phyloP scores from a whole-genome alignment of 2,888 invertebrate genomes.

The Hydrotaea diabolus region DNA sequence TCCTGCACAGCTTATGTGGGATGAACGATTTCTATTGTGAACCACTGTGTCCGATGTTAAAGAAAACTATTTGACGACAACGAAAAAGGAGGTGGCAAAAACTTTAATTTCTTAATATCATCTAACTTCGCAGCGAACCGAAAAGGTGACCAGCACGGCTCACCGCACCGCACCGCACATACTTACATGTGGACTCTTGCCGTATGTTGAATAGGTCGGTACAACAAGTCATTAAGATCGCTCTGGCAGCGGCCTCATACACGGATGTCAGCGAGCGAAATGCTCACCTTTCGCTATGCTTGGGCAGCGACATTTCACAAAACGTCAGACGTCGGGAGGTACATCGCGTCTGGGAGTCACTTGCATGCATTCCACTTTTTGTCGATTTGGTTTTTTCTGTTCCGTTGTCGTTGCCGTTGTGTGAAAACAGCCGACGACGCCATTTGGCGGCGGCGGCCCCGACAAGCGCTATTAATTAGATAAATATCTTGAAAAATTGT shows the following conservation, averaged over 20 bases:
- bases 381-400: not conserved
- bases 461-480: constrained; percentile 79
- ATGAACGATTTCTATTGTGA: too few relatives aligned
- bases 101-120: constrained; percentile 59
- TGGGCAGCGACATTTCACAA: constrained; percentile 54
- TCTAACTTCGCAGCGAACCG: constrained; percentile 50
- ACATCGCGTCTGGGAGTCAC: constrained; percentile 52
- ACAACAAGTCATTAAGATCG: constrained; percentile 65
- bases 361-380: constrained; percentile 45
- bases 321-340: constrained; percentile 42
- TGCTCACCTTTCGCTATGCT: constrained; percentile 58
- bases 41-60: constrained; percentile 6
- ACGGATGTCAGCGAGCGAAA: constrained; percentile 22
- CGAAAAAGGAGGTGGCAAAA: constrained; percentile 22
- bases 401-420: not conserved
- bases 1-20: too few relatives aligned
- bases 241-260: constrained; percentile 21
- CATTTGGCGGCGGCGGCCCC: constrained; percentile 55
- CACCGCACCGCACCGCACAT: too few relatives aligned
- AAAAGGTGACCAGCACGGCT: constrained; percentile 52
- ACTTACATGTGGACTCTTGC: too few relatives aligned
- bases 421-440: constrained; percentile 58
- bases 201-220: not conserved
- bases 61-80: constrained; percentile 25
- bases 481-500: constrained; percentile 81